phyloP scores from a whole-genome alignment of 1,140 invertebrate species.

The Amyelois transitella region DNA sequence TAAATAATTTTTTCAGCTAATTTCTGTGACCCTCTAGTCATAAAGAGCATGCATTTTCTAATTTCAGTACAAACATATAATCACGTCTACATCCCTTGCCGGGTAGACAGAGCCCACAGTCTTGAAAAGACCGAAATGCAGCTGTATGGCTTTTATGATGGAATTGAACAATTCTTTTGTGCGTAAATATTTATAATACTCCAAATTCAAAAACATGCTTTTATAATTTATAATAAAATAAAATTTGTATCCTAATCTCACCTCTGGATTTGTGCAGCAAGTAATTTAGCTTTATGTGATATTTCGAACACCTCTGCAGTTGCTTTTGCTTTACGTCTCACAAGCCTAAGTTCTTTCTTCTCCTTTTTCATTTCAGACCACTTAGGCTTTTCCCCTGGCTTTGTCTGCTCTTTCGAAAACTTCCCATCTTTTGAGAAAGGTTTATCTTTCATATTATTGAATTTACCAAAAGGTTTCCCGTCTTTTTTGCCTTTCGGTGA shows the following conservation, averaged over 20 bases:
- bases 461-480: neutral
- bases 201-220: conserved; percentile 18
- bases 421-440: conserved; percentile 23
- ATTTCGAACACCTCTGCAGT: conserved; percentile 79
- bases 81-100: too few relatives aligned
- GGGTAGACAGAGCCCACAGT: too few relatives aligned
- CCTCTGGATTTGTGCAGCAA: conserved; percentile 85
- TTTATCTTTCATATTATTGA: conserved; percentile 21
- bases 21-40: neutral
- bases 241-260: conserved; percentile 38
- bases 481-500: conserved; percentile 10
- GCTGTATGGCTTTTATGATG: too few relatives aligned
- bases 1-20: neutral
- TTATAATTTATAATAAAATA: conserved; percentile 1
- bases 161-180: neutral
- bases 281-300: conserved; percentile 82
- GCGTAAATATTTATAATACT: neutral
- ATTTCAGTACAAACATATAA: too few relatives aligned
- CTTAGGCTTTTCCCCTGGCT: conserved; percentile 76
- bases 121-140: too few relatives aligned
- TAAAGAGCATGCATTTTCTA: too few relatives aligned
- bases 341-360: conserved; percentile 79
- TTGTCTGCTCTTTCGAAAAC: conserved; percentile 23
- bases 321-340: conserved; percentile 70
- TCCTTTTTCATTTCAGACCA: conserved; percentile 85